Conservation (phyloP, 2,888 invertebrate genomes). For the Sabellastarte sp. region DNA sequence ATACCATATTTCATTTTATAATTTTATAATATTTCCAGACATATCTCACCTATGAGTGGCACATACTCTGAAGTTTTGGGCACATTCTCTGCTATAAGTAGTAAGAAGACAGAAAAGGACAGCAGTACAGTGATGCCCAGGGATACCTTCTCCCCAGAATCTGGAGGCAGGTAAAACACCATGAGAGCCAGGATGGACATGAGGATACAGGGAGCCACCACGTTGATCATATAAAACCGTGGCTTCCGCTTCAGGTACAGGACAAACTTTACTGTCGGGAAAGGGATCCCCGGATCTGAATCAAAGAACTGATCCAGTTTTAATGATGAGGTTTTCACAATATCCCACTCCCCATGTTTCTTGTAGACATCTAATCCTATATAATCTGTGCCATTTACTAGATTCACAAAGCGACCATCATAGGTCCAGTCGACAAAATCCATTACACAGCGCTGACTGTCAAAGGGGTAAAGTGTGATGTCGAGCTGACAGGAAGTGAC, state of each 20-base stretch:
- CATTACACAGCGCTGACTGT: conserved; percentile 34
- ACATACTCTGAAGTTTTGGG: conserved; percentile 41
- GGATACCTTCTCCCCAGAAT: conserved; percentile 45
- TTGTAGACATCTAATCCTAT: conserved; percentile 30
- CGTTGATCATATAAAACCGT: conserved; percentile 41
- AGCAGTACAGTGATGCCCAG: conserved; percentile 48
- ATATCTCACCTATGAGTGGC: conserved; percentile 39
- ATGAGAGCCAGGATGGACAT: conserved; percentile 41
- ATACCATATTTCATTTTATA: neutral
- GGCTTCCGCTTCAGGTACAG: conserved; percentile 34
- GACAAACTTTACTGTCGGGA: conserved; percentile 35
- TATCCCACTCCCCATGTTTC: conserved; percentile 41
- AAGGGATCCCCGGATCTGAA: conserved; percentile 31
- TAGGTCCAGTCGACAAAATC: conserved; percentile 41
- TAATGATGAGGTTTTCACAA: conserved; percentile 27
- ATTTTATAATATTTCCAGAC: neutral
- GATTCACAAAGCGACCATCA: conserved; percentile 31
- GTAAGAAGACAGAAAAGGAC: conserved; percentile 44
- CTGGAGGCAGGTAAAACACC: conserved; percentile 45
- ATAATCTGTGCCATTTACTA: conserved; percentile 18
- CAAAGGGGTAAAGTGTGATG: conserved; percentile 39
- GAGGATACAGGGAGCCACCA: conserved; percentile 43
- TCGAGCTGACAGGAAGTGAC: conserved; percentile 37
- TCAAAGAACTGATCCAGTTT: conserved; percentile 28
- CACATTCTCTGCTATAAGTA: conserved; percentile 44